phyloP scores from a whole-genome alignment of 2,113 vertebrate species.

The Entelurus aequoreus region DNA sequence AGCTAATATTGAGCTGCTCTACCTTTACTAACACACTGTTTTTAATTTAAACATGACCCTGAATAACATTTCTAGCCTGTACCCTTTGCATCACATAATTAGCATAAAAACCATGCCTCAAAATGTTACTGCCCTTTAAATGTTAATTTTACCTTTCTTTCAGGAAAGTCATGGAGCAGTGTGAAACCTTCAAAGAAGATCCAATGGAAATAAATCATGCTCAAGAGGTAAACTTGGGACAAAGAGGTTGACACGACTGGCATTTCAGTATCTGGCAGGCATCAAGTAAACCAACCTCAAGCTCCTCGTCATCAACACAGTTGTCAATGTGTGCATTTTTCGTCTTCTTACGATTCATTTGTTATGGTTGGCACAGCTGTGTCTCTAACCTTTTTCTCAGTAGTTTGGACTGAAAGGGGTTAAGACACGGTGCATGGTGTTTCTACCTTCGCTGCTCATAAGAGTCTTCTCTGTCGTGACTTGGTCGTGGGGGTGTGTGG shows the following conservation, averaged over 20 bases:
- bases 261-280: conserved; percentile 6
- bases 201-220: conserved; percentile 88
- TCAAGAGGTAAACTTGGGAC: conserved; percentile 76
- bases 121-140: not conserved
- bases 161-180: conserved; percentile 95
- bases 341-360: conserved; percentile 13
- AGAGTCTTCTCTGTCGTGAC: conserved; percentile 31
- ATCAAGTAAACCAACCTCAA: conserved; percentile 22
- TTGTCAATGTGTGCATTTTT: conserved; percentile 67
- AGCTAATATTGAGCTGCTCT: too few species aligned
- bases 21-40: too few species aligned
- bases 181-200: conserved; percentile 92
- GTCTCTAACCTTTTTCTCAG: conserved; percentile 36
- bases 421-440: conserved; percentile 39
- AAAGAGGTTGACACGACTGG: conserved; percentile 30
- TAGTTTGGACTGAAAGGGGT: conserved; percentile 33
- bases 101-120: too few species aligned
- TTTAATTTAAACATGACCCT: too few species aligned
- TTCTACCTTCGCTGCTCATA: conserved; percentile 40
- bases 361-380: conserved; percentile 66
- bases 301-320: conserved; percentile 55
- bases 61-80: too few species aligned
- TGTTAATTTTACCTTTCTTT: conserved; percentile 10
- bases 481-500: conserved; percentile 14
- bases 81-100: not conserved